Conservation (phyloP, 2,113 vertebrate genomes). For the Willisornis vidua region DNA sequence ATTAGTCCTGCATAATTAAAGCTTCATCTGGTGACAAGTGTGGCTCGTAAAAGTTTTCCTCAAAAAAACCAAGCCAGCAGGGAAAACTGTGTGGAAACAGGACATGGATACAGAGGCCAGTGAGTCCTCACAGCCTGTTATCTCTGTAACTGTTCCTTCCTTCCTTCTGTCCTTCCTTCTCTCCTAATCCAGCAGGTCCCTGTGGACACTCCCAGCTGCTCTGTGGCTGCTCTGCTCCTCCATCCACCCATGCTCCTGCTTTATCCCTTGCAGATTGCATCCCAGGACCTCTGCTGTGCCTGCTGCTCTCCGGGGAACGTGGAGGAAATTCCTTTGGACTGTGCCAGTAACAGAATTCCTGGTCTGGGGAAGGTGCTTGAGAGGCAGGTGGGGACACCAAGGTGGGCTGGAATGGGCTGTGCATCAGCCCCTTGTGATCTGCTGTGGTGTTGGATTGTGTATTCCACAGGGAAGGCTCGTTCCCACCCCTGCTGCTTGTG, state of each 20-base stretch:
- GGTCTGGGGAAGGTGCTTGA: background rate
- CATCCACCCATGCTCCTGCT: background rate
- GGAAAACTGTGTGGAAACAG: background rate
- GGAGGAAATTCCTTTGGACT: background rate
- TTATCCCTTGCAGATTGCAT: background rate
- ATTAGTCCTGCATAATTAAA: background rate
- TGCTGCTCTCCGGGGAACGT: accelerated
- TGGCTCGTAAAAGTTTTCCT: background rate
- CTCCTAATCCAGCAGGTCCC: background rate
- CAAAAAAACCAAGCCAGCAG: background rate
- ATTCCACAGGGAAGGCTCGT: background rate
- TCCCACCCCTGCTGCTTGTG: background rate
- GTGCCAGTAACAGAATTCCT: background rate
- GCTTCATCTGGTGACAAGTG: background rate
- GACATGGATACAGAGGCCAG: background rate
- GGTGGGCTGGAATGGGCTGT: background rate
- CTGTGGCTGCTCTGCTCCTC: background rate
- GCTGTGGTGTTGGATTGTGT: background rate
- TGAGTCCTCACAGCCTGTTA: background rate
- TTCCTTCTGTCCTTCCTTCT: background rate
- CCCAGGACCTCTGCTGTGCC: background rate
- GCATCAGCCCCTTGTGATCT: background rate
- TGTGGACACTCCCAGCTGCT: background rate
- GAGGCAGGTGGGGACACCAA: background rate
- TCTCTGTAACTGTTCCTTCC: background rate